A percentile compares a stretch with the other conserved stretches of the same genome.
Evolutionary conservation across 2,113 vertebrate species (phyloP).

Genomic region (Labeo catla): DNA sequence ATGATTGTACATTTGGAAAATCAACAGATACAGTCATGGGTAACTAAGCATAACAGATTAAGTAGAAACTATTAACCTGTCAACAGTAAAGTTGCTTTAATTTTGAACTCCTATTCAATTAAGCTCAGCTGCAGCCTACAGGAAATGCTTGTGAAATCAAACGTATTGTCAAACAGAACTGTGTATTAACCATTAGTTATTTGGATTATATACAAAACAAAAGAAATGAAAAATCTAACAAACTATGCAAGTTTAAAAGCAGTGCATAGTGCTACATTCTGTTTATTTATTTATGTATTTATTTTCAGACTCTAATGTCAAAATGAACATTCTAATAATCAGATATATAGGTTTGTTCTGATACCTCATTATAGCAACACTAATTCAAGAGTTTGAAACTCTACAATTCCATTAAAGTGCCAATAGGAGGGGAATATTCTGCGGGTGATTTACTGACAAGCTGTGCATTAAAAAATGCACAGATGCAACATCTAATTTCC

Average conservation of each 20-base stretch:
- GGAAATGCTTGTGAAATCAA: neutral
- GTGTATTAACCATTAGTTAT: neutral
- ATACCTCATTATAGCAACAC: neutral
- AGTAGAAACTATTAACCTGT: conserved; percentile 47
- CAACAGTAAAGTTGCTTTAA: conserved; percentile 10
- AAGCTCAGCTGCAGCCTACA: neutral
- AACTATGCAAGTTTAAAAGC: neutral
- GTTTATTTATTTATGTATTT: neutral
- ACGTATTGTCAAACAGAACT: neutral
- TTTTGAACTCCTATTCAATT: neutral
- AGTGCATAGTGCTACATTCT: neutral
- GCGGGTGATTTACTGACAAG: too few relatives aligned
- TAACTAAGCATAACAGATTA: conserved; percentile 35
- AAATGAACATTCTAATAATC: neutral
- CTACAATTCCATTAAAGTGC: too few relatives aligned
- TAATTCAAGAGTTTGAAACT: neutral
- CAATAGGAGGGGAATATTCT: too few relatives aligned
- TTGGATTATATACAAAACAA: neutral
- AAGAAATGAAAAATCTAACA: neutral
- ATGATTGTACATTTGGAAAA: conserved; percentile 40
- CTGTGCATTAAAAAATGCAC: too few relatives aligned
- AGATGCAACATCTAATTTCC: too few relatives aligned
- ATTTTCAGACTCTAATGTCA: neutral
- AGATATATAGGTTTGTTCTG: neutral
- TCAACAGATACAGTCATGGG: conserved; percentile 33